Base-by-base conservation (phyloP, 2,113 vertebrate genomes). In the Phoenicopterus ruber region DNA sequence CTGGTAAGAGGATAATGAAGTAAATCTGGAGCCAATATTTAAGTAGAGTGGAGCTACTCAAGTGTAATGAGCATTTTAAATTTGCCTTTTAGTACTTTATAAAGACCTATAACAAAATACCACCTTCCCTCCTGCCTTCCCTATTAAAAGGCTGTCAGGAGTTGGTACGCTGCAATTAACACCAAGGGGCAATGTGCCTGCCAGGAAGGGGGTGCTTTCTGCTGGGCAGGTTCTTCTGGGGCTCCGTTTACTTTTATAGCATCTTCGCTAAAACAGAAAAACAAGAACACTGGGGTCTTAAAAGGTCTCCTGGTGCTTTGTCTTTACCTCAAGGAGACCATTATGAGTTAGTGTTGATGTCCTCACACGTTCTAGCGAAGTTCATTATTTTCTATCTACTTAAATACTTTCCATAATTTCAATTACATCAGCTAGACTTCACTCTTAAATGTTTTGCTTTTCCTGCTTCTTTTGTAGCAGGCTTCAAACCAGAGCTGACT, bases 1-100 rank as follows among this genome's bases (percentile, higher is more conserved):
- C 88, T 94, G 85, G 46, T 89, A 96, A 97, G 93, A 96, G 89
- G 90, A 96, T 97, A 97, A 98, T 97, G 90, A 97, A 96, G 88
- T 76, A 98, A 97, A 93, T 63, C 90, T 86, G 80, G 93, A 92
- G 65, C 89, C 40, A 40, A 46, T 83, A 79, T 94, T 91, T 96
- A 93, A 94, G 71, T 66, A 72, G 71, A 95, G 70, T 65, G 66
- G 52, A 97, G 69, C 46, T 92, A 88, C 94, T 98, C 62, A 44
- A 96, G 38, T 50, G 57, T 92, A 96, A 97, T 91, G 57, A 88
- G 47, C 58, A 81, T 94, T 96, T 97, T 59, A 95, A 96, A 91
- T 96, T 97, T 97, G 69, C 70, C 20, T 96, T 96, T 97, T 96
- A 86, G 85, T 91, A 84, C 59, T 91, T 97, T 84, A 90, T 85